These are phyloP conservation scores for Helleia helle DNA, from an alignment of 2,888 invertebrate genomes.

Conservation along the genomic window DNA sequence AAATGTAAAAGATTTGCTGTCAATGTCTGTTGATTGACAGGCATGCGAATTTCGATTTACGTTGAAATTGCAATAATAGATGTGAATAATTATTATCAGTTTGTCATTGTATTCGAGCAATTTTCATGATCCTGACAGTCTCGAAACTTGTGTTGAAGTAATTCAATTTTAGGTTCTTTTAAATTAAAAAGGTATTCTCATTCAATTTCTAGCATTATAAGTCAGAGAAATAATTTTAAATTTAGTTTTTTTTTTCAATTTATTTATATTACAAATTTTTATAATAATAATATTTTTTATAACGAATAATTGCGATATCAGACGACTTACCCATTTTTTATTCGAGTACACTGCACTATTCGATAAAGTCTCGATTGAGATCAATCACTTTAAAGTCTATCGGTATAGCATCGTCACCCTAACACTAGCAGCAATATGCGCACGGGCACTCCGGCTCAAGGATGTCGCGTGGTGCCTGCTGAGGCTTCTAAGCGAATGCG, in stretches of 20 bases:
- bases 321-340: constrained; percentile 51
- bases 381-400: constrained; percentile 45
- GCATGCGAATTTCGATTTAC: constrained; percentile 36
- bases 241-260: too few relatives aligned
- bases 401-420: constrained; percentile 62
- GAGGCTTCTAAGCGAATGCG: constrained; percentile 69
- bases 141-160: background rate
- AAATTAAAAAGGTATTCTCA: too few relatives aligned
- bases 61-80: constrained; percentile 30
- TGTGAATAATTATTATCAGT: constrained; percentile 26
- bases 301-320: too few relatives aligned
- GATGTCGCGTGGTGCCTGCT: constrained; percentile 61
- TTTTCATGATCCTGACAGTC: constrained; percentile 18
- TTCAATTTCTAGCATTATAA: too few relatives aligned
- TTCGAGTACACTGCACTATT: constrained; percentile 55
- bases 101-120: constrained; percentile 30
- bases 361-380: constrained; percentile 44
- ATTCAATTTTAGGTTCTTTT: too few relatives aligned
- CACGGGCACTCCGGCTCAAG: constrained; percentile 43
- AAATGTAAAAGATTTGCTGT: constrained; percentile 18
- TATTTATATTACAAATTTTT: too few relatives aligned
- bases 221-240: too few relatives aligned
- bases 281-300: too few relatives aligned
- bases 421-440: constrained; percentile 33
- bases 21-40: constrained; percentile 40